Percentiles rank a stretch among this genome's conserved stretches.
Conservation (phyloP, 2,113 vertebrate species). For the Rhizomys pruinosus region DNA sequence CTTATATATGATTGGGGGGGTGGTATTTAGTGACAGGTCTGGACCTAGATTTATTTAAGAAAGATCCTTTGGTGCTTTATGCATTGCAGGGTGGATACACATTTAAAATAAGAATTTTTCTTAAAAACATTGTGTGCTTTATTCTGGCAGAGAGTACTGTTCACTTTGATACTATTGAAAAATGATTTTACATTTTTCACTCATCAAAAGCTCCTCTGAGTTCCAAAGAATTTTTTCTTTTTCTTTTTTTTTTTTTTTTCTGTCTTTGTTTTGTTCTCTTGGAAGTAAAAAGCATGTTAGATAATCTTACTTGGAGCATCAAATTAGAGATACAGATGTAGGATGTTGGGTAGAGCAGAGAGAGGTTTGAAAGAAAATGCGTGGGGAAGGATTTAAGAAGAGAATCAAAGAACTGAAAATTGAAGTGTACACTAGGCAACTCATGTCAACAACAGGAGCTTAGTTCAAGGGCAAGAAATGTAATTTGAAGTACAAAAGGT, state of each 20-base stretch:
- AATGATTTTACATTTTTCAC: neutral
- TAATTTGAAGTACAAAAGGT: neutral
- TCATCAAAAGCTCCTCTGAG: neutral
- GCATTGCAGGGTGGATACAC: neutral
- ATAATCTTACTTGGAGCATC: neutral
- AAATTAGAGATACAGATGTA: neutral
- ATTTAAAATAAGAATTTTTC: slow-evolving; percentile 47
- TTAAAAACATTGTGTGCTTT: slow-evolving; percentile 51
- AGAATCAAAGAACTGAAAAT: neutral
- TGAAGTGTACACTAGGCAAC: neutral
- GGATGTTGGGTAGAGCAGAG: neutral
- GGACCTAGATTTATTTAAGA: slow-evolving; percentile 24
- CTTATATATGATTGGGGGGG: neutral
- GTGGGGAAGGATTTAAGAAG: neutral
- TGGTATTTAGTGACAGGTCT: neutral
- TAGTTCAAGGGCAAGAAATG: neutral
- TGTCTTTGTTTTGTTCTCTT: slow-evolving; percentile 15
- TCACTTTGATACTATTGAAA: neutral
- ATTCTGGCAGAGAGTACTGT: slow-evolving; percentile 42
- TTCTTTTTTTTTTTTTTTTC: neutral
- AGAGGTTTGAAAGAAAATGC: neutral
- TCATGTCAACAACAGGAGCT: neutral
- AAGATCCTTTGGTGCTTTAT: slow-evolving; percentile 18
- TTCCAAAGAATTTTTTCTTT: neutral
- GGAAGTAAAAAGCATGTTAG: slow-evolving; percentile 10